Evolutionary conservation across 2,888 invertebrate genomes (phyloP), one percentile per base, ranked within the genome.

Genomic region (Sceliomorpha sp.): DNA sequence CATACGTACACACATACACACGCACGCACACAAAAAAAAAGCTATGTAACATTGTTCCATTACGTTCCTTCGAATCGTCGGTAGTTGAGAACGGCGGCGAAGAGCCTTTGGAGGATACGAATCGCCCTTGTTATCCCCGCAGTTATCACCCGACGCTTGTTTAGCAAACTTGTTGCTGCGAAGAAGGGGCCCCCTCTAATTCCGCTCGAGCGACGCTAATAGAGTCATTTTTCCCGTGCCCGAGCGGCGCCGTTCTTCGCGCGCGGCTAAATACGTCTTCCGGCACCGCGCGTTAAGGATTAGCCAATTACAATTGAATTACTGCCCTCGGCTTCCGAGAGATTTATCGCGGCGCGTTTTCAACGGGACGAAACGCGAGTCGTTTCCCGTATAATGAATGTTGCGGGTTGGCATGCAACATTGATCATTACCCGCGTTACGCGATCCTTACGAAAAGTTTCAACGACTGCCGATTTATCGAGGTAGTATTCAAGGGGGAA

Each of bases 241-340:
- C n/a, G n/a, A n/a, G 74, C 75, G n/a, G 56, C 17, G 40, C 60
- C 72, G 60, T 66, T 60, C 71, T 68, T 67, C 58, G 42, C 58
- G 67, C 69, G 71, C 34, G 60, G 48, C 73, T 78, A 79, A 78
- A 78, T 70, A 70, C 77, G 75, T 79, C 81, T 79, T 79, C 77
- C 73, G 59, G 56, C 64, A 60, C 53, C 63, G 75, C 70, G 73
- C 72, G 80, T 83, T 84, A 83, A 84, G 81, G 82, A 88, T 88
- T 87, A 86, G 85, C 82, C 87, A 87, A 87, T 88, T 88, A 87
- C 83, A 82, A 85, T 84, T 84, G 83, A 85, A 87, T 87, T 84
- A 86, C 81, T 77, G 63, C 58, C 48, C 53, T 44, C 73, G 45
- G 70, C 70, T 58, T 44, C 53, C 72, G 44, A 51, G 48, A 73